phyloP scores from a whole-genome alignment of 1,140 invertebrate species.

The Ganaspis sp. region DNA sequence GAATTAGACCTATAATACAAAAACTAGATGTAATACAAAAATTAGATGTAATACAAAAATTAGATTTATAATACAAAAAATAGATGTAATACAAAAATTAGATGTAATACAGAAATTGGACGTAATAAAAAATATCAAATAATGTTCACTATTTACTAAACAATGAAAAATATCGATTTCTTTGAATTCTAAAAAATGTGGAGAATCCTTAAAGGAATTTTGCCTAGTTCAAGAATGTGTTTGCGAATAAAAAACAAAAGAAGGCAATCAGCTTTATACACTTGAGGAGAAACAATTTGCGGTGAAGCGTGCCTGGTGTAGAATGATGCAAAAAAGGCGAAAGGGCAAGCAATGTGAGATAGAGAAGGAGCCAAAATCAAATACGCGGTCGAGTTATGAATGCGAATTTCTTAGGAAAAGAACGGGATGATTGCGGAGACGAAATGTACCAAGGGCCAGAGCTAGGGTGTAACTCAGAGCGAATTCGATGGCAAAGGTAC shows the following conservation, averaged over 20 bases:
- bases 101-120: too few relatives aligned
- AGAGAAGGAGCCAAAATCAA: slow-evolving; percentile 9
- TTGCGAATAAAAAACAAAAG: not conserved
- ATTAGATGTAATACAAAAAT: too few relatives aligned
- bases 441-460: slow-evolving; percentile 33
- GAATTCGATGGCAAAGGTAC: slow-evolving; percentile 66
- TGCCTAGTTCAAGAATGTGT: not conserved
- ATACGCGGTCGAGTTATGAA: slow-evolving; percentile 63
- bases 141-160: too few relatives aligned
- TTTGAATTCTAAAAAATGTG: too few relatives aligned
- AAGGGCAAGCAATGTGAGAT: slow-evolving; percentile 30
- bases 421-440: slow-evolving; percentile 59
- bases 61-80: too few relatives aligned
- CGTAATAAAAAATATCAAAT: too few relatives aligned
- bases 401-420: slow-evolving; percentile 64
- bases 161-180: too few relatives aligned
- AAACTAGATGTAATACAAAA: too few relatives aligned
- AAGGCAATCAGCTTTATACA: not conserved
- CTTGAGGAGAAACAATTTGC: not conserved
- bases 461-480: slow-evolving; percentile 55
- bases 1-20: too few relatives aligned
- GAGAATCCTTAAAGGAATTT: not conserved
- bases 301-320: not conserved
- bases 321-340: not conserved
- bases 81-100: too few relatives aligned